Evolutionary conservation across 2,113 vertebrate genomes (phyloP).

Genomic region (Tetraodon nigroviridis): DNA sequence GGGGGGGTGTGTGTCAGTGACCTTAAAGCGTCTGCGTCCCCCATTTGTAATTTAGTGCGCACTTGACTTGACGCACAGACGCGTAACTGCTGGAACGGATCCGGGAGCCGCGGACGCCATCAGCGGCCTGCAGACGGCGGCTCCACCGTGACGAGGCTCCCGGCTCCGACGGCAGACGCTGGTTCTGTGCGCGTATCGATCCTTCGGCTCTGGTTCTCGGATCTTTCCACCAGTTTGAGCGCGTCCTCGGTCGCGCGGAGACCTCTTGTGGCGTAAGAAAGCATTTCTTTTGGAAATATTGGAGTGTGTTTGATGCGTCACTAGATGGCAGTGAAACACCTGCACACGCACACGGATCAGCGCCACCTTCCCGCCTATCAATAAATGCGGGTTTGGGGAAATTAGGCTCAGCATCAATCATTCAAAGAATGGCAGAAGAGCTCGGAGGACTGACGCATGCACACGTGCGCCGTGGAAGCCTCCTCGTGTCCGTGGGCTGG

Average conservation of each 20-base stretch:
- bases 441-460: too few relatives aligned
- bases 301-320: slow-evolving; percentile 6
- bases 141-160: background rate
- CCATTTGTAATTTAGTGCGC: slow-evolving; percentile 45
- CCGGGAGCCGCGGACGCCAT: slow-evolving; percentile 32
- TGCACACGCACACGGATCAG: background rate
- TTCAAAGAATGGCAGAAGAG: too few relatives aligned
- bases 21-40: slow-evolving; percentile 52
- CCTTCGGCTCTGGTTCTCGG: slow-evolving; percentile 4
- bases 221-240: slow-evolving; percentile 2
- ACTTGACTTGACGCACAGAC: slow-evolving; percentile 44
- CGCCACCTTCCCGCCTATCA: too few relatives aligned
- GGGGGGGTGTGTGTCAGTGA: slow-evolving; percentile 36
- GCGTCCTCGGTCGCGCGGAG: slow-evolving; percentile 13
- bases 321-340: slow-evolving; percentile 59
- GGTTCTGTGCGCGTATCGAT: background rate
- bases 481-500: too few relatives aligned
- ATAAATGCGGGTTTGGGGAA: too few relatives aligned
- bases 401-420: too few relatives aligned
- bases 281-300: too few relatives aligned
- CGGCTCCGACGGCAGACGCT: background rate
- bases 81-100: slow-evolving; percentile 35
- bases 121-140: slow-evolving; percentile 7
- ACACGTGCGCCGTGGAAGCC: too few relatives aligned
- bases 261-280: slow-evolving; percentile 43